phyloP scores from a whole-genome alignment of 1,140 invertebrate species.

The Anoplophora glabripennis region DNA sequence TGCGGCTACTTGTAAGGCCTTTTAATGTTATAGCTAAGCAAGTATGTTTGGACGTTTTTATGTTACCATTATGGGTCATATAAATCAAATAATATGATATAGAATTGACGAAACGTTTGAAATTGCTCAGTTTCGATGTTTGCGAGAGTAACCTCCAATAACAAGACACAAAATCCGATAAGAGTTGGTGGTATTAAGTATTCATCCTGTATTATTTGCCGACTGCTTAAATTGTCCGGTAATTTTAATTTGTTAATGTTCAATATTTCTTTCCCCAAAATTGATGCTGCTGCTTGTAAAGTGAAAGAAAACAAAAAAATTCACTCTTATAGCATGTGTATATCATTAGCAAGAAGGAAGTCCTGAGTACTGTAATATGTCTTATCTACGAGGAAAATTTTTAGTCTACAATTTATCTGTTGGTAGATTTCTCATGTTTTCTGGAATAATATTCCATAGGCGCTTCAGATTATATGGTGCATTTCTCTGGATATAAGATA shows the following conservation, averaged over 20 bases:
- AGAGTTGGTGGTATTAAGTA: constrained; percentile 11
- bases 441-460: too few relatives aligned
- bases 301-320: too few relatives aligned
- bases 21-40: constrained; percentile 31
- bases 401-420: too few relatives aligned
- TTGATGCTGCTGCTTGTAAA: not conserved
- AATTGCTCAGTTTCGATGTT: constrained; percentile 10
- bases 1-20: constrained; percentile 43
- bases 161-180: constrained; percentile 16
- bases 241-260: not conserved
- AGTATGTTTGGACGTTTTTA: constrained; percentile 41
- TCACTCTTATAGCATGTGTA: too few relatives aligned
- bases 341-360: too few relatives aligned
- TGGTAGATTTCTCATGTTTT: too few relatives aligned
- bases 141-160: constrained; percentile 13
- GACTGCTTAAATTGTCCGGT: not conserved
- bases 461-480: too few relatives aligned
- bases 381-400: too few relatives aligned
- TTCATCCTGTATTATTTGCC: not conserved
- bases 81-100: constrained; percentile 21
- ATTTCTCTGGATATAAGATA: too few relatives aligned
- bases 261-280: constrained; percentile 1
- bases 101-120: not conserved
- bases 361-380: too few relatives aligned
- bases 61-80: constrained; percentile 29